Evolutionary conservation across 1,140 invertebrate genomes (phyloP).

Genomic region (Bombus breviceps): DNA sequence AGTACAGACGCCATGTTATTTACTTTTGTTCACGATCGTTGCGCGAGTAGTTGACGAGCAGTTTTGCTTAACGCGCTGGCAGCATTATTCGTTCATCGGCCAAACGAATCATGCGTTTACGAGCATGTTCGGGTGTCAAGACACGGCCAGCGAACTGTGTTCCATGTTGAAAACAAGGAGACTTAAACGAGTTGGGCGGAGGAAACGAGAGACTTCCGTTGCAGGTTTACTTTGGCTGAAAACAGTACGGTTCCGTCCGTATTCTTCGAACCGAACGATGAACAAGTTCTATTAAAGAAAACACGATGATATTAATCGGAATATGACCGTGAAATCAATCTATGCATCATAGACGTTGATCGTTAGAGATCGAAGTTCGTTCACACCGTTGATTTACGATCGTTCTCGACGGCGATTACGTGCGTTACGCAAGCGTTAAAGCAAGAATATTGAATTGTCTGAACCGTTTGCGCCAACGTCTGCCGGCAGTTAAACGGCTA

Average conservation of each 20-base stretch:
- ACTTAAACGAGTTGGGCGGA: not conserved
- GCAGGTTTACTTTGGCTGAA: not conserved
- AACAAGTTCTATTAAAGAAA: not conserved
- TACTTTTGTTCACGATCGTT: too few relatives aligned
- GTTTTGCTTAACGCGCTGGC: too few relatives aligned
- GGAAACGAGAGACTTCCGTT: constrained; percentile 8
- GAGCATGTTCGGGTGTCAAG: not conserved
- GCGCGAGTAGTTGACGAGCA: not conserved
- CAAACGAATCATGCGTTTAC: constrained; percentile 30
- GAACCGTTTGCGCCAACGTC: not conserved
- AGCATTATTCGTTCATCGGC: not conserved
- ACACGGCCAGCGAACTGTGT: not conserved
- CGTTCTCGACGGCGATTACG: not conserved
- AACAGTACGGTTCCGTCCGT: too few relatives aligned
- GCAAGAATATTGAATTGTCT: not conserved
- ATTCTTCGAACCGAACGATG: not conserved
- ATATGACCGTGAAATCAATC: not conserved
- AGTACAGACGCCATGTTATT: not conserved
- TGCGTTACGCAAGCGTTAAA: not conserved
- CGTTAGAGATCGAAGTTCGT: not conserved
- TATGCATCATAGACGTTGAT: not conserved
- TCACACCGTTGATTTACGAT: not conserved
- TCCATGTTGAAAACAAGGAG: not conserved
- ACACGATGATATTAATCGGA: not conserved
- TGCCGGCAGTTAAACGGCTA: not conserved